phyloP scores from a whole-genome alignment of 2,797 vertebrate genomes.

The Spheniscus humboldti region DNA sequence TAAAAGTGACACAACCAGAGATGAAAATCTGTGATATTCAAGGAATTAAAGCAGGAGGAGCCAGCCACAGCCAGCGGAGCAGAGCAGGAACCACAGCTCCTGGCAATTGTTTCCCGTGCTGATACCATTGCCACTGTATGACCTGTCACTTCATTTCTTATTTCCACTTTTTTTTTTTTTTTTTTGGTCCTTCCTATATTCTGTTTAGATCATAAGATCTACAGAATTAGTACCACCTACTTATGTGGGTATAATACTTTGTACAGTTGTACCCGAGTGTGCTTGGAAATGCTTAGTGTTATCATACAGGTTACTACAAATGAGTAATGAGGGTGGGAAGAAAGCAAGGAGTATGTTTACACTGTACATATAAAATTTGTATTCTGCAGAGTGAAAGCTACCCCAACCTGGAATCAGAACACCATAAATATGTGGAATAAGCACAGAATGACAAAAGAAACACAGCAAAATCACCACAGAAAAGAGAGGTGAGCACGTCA shows the following conservation, averaged over 20 bases:
- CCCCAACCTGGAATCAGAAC: not conserved
- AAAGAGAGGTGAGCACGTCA: not conserved
- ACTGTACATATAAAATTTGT: not conserved
- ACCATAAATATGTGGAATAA: not conserved
- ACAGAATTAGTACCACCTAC: not conserved
- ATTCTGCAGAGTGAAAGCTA: not conserved
- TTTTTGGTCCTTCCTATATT: not conserved
- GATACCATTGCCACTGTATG: not conserved
- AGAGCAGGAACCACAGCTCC: not conserved
- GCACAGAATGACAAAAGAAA: not conserved
- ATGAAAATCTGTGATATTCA: not conserved
- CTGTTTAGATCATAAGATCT: not conserved
- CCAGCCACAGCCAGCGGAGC: fast-evolving
- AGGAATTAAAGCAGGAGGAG: not conserved
- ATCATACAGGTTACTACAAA: not conserved
- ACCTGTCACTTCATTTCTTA: not conserved
- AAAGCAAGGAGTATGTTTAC: not conserved
- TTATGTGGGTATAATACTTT: not conserved
- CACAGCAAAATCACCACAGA: not conserved
- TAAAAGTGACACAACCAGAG: not conserved
- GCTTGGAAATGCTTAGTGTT: not conserved
- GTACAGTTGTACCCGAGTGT: not conserved
- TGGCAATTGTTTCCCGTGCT: not conserved
- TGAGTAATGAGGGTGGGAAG: not conserved
- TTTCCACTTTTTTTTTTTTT: not conserved